phyloP scores from a whole-genome alignment of 2,888 invertebrate genomes.

The Patella ulyssiponensis region DNA sequence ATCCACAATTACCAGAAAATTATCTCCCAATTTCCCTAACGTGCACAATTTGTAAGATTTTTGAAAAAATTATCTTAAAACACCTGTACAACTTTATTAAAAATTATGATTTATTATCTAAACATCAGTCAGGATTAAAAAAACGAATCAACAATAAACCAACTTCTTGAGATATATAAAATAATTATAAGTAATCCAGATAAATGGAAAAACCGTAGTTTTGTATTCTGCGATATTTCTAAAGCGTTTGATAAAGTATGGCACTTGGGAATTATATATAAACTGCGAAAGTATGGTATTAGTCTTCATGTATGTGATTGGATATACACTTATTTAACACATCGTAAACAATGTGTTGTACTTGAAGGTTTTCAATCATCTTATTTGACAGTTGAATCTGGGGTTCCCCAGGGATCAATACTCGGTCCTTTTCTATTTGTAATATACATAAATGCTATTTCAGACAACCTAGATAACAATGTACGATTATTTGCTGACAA shows the following conservation, averaged over 20 bases:
- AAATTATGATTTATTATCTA: too few species aligned
- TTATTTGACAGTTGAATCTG: not conserved
- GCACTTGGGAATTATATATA: conserved; percentile 13
- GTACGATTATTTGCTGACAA: conserved; percentile 28
- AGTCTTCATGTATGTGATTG: not conserved
- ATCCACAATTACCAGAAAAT: too few species aligned
- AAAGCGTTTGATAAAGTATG: conserved; percentile 23
- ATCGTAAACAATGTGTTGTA: not conserved
- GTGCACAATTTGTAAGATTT: too few species aligned
- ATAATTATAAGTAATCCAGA: not conserved
- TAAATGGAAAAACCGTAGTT: not conserved
- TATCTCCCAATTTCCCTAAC: too few species aligned
- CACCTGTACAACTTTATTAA: too few species aligned
- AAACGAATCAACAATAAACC: too few species aligned
- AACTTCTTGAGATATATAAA: too few species aligned
- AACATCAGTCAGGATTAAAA: too few species aligned
- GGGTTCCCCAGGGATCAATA: conserved; percentile 28
- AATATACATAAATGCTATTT: conserved; percentile 25
- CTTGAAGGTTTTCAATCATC: not conserved
- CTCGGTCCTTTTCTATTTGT: conserved; percentile 27
- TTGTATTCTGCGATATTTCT: conserved; percentile 16
- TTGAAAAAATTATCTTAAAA: too few species aligned
- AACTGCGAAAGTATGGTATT: conserved; percentile 4
- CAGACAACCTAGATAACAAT: conserved; percentile 11
- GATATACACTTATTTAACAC: not conserved